Conservation (phyloP, 2,113 vertebrate genomes). For the Pao palembangensis region DNA sequence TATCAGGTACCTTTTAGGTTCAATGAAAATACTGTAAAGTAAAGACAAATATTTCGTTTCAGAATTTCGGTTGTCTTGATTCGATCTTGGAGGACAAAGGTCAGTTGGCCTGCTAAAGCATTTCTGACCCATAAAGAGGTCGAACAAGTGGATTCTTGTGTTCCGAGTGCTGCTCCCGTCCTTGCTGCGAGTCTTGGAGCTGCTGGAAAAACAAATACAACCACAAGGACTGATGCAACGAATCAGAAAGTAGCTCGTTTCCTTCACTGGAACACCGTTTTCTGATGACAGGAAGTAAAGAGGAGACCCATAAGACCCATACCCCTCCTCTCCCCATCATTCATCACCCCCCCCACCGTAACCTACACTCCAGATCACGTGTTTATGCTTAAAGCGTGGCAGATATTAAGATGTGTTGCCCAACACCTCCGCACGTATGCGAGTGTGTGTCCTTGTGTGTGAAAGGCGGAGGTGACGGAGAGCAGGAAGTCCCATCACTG, state of each 20-base stretch:
- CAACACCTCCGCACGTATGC: constrained; percentile 40
- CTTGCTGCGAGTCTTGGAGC: too few relatives aligned
- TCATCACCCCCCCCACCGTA: constrained; percentile 10
- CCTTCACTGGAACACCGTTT: not conserved
- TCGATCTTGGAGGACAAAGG: not conserved
- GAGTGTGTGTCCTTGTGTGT: constrained; percentile 10
- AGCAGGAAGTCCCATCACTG: constrained; percentile 31
- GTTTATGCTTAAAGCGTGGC: constrained; percentile 37
- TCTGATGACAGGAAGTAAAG: constrained; percentile 4
- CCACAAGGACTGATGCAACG: not conserved
- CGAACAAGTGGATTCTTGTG: not conserved
- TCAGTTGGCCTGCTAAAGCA: not conserved
- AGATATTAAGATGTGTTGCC: constrained; percentile 20
- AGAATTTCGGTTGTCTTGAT: not conserved
- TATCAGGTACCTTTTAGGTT: not conserved
- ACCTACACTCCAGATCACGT: constrained; percentile 30
- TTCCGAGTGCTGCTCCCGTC: too few relatives aligned
- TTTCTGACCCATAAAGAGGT: too few relatives aligned
- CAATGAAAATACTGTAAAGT: too few relatives aligned
- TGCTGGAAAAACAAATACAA: not conserved
- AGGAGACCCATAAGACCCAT: constrained; percentile 18
- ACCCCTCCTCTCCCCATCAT: not conserved
- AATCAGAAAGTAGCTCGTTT: not conserved
- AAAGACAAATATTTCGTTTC: too few relatives aligned
- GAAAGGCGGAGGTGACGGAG: constrained; percentile 10